Evolutionary conservation across 2,113 vertebrate genomes (phyloP).

Genomic region (Passer domesticus): DNA sequence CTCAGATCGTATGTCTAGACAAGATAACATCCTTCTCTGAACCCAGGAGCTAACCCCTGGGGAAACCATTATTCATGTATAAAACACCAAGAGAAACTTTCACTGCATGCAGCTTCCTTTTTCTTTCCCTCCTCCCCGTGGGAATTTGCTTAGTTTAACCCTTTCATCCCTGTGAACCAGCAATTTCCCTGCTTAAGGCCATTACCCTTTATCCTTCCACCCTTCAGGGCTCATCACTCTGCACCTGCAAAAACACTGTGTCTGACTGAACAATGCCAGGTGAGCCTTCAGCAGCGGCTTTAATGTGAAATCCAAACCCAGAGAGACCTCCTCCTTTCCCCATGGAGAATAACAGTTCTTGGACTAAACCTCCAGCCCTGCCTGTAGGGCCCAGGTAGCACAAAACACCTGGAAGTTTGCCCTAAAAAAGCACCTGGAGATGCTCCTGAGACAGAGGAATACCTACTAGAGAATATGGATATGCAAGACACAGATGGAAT

Average conservation of each 20-base stretch:
- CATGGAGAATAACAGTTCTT: background rate
- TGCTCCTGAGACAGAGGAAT: background rate
- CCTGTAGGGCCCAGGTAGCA: background rate
- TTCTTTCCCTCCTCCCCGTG: conserved; percentile 36
- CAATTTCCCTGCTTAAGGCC: background rate
- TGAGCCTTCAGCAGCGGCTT: background rate
- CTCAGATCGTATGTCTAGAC: conserved; percentile 61
- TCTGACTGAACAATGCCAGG: conserved; percentile 17
- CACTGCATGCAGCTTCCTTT: background rate
- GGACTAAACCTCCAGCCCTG: background rate
- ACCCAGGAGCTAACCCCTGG: conserved; percentile 53
- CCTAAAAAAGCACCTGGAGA: background rate
- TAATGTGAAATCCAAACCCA: conserved; percentile 48
- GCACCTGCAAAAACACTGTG: conserved; percentile 27
- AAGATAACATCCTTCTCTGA: conserved; percentile 60
- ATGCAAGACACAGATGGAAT: background rate
- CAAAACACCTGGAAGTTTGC: background rate
- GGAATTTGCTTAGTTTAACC: conserved; percentile 59
- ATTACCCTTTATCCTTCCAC: background rate
- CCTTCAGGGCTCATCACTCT: conserved; percentile 11
- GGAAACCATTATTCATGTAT: conserved; percentile 59
- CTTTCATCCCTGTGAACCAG: background rate
- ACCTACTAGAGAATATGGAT: background rate
- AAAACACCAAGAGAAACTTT: conserved; percentile 45
- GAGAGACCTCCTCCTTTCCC: background rate